These are phyloP conservation scores for Prochilodus magdalenae DNA, from an alignment of 2,113 vertebrate genomes.

Conservation along the genomic window DNA sequence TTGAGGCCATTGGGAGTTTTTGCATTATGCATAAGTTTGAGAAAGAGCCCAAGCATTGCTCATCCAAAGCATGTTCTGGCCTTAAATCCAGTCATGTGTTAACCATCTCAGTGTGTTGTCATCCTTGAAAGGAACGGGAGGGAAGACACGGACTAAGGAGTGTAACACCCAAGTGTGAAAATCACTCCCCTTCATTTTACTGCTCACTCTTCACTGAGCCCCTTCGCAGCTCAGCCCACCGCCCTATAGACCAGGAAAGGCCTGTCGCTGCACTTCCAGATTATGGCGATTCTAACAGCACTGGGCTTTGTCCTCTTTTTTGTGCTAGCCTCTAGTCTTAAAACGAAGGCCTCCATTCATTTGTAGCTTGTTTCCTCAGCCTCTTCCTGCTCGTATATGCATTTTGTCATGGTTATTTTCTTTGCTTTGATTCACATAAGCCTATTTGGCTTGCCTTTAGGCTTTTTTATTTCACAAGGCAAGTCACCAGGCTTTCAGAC, in stretches of 20 bases:
- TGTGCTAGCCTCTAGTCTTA: background rate
- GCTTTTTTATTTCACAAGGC: background rate
- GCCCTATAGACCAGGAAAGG: slow-evolving; percentile 64
- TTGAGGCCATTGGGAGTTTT: background rate
- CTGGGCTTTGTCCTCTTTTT: slow-evolving; percentile 8
- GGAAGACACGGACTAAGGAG: slow-evolving; percentile 3
- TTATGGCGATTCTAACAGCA: background rate
- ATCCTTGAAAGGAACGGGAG: slow-evolving; percentile 5
- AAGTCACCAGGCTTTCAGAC: background rate
- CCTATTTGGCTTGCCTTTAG: background rate
- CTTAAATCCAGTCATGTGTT: slow-evolving; percentile 3
- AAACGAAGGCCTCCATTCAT: slow-evolving; percentile 10
- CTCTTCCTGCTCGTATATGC: slow-evolving; percentile 22
- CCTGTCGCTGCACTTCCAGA: slow-evolving; percentile 67
- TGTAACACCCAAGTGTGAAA: slow-evolving; percentile 69
- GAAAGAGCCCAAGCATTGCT: background rate
- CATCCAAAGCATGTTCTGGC: background rate
- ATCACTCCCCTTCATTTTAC: slow-evolving; percentile 59
- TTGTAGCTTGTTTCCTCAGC: background rate
- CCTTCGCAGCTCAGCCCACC: slow-evolving; percentile 58
- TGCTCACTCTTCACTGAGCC: slow-evolving; percentile 48
- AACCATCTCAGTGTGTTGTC: slow-evolving; percentile 1
- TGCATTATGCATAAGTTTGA: too few relatives aligned
- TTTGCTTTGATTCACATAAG: background rate
- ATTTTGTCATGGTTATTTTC: slow-evolving; percentile 1